Evolutionary conservation across 2,888 invertebrate genomes (phyloP).

Genomic region (Torymus aiolomorphi): DNA sequence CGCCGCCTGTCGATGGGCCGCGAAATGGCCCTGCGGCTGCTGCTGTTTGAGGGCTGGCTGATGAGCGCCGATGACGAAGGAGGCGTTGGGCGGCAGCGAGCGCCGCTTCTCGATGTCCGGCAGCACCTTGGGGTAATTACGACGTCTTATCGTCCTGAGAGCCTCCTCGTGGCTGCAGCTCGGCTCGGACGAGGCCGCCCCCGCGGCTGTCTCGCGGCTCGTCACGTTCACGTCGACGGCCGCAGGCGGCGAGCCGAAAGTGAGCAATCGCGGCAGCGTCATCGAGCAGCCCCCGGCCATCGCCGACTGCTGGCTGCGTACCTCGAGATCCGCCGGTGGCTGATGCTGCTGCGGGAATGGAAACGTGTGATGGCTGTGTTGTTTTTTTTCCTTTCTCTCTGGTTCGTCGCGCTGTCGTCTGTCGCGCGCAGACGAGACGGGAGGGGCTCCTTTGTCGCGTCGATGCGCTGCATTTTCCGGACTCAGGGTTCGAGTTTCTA

Average conservation of each 20-base stretch:
- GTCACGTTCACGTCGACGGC: conserved; percentile 84
- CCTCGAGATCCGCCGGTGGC: neutral
- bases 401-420: no score
- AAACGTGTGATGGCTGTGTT: neutral
- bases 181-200: neutral
- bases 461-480: no score
- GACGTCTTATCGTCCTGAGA: conserved; percentile 83
- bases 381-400: neutral
- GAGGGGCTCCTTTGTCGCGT: no score
- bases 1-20: conserved; percentile 52
- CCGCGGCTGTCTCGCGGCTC: conserved; percentile 76
- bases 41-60: conserved; percentile 3
- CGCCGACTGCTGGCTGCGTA: neutral
- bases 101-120: conserved; percentile 81
- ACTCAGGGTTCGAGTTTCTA: no score
- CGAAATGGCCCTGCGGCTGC: conserved; percentile 23
- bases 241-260: conserved; percentile 66
- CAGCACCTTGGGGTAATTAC: conserved; percentile 90
- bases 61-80: conserved; percentile 48
- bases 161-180: conserved; percentile 83
- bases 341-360: conserved; percentile 9
- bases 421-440: no score
- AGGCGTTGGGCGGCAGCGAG: conserved; percentile 69
- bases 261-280: conserved; percentile 66
- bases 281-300: conserved; percentile 64